Percentiles rank a stretch among this genome's conserved stretches.
phyloP scores from a whole-genome alignment of 2,797 vertebrate genomes.

The Clamator glandarius region DNA sequence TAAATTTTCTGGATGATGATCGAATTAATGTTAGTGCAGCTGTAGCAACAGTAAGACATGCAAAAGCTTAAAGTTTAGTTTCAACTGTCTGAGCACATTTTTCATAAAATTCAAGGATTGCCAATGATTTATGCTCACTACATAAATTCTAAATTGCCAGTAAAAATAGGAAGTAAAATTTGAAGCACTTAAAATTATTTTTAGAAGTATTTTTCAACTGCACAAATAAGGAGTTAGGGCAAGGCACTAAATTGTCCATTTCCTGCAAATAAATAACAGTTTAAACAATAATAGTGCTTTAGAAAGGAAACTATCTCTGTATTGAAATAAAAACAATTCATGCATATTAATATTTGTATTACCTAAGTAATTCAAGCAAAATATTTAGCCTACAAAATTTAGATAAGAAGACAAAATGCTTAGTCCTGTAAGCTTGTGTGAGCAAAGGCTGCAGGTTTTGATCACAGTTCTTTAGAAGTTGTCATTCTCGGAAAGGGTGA shows the following conservation, averaged over 20 bases:
- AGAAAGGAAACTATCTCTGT: slow-evolving; percentile 16
- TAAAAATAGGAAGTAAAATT: slow-evolving; percentile 69
- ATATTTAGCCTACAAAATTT: slow-evolving; percentile 20
- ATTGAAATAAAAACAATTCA: slow-evolving; percentile 9
- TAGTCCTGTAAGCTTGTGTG: neutral
- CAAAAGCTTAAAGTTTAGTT: slow-evolving; percentile 24
- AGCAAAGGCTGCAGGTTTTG: neutral
- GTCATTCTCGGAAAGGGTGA: neutral
- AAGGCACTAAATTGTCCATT: slow-evolving; percentile 43
- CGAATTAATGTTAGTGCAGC: slow-evolving; percentile 63
- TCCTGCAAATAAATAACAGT: slow-evolving; percentile 46
- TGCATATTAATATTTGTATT: slow-evolving; percentile 36
- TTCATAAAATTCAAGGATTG: slow-evolving; percentile 32
- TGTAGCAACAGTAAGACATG: slow-evolving; percentile 45
- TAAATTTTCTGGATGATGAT: slow-evolving; percentile 63
- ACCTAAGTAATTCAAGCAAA: slow-evolving; percentile 1
- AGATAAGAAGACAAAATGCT: neutral
- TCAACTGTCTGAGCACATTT: slow-evolving; percentile 38
- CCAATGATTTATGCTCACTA: slow-evolving; percentile 30
- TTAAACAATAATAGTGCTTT: slow-evolving; percentile 22
- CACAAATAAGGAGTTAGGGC: slow-evolving; percentile 1
- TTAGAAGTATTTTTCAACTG: slow-evolving; percentile 38
- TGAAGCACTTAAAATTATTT: slow-evolving; percentile 56
- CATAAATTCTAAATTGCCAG: slow-evolving; percentile 41
- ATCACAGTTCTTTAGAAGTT: neutral